Evolutionary conservation across 2,113 vertebrate species (phyloP), one percentile per base, ranked within the genome.

Genomic region (Apistogramma diplotaenia): DNA sequence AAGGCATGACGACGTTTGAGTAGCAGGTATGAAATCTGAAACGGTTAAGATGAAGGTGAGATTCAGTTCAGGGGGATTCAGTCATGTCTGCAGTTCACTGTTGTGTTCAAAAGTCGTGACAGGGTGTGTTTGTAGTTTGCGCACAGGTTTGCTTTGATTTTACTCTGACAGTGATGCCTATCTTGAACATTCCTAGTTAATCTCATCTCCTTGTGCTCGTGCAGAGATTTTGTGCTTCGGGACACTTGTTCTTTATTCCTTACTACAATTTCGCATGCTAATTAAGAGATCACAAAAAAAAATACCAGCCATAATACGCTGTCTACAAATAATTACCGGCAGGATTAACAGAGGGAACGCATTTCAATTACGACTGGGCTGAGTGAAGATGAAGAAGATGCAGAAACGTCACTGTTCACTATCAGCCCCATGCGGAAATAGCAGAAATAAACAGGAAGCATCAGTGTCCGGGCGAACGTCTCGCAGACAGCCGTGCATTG

Each of bases 261-360:
- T 82, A 76, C 33, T 51, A 15, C 61, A 65, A 60, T 55, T 56
- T 84, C 33, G 21, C 9, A 79, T 76, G 78, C 27, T 86, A 88
- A 85, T 90, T 86, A 87, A 87, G 72, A 85, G 86, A 87, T 89
- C 81, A 71, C 74, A 57, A 3, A n/a, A 57, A 3, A n/a, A 89
- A 84, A 72, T 70, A 67, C 82, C 76, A 79, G 74, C 59, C 61
- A 77, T 77, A 83, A 75, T 57, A 58, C 59, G 57, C 61, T 0
- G 78, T 80, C 83, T 83, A 57, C 79, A 71, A 55, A 59, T 86
- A 89, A 88, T 87, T 78, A 83, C 46, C 23, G n/a, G 49, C 31
- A 61, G 23, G 77, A 83, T 74, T 73, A 80, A 87, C 78, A 65
- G 58, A 21, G 60, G 61, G 76, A 55, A 53, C 9, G 37, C 13